Evolutionary conservation across 2,888 invertebrate species (phyloP).

Genomic region (Lasioglossum villosulum): DNA sequence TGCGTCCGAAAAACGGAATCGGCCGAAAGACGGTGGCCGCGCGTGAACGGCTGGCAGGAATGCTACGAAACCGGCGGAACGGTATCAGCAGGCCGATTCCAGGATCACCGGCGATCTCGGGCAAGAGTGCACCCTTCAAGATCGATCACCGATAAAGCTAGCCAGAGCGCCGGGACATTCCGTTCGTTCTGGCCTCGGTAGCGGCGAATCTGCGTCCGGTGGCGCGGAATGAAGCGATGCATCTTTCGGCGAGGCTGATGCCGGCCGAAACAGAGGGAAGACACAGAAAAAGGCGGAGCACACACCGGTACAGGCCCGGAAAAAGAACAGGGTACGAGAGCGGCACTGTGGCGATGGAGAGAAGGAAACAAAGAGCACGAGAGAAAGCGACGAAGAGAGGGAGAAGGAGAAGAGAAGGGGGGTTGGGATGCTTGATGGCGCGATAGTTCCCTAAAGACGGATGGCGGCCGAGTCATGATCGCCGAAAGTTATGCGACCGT

Average conservation of each 20-base stretch:
- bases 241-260: constrained; percentile 71
- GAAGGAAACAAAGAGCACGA: constrained; percentile 5
- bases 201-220: constrained; percentile 63
- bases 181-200: constrained; percentile 59
- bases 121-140: constrained; percentile 49
- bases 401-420: not conserved
- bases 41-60: constrained; percentile 31
- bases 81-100: constrained; percentile 51
- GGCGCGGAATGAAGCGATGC: constrained; percentile 79
- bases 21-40: not conserved
- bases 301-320: constrained; percentile 20
- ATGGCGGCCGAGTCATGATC: constrained; percentile 74
- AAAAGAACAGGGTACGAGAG: constrained; percentile 35
- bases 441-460: constrained; percentile 76
- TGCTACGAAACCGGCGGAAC: constrained; percentile 26
- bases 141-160: constrained; percentile 58
- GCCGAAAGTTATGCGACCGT: constrained; percentile 80
- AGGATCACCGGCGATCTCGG: constrained; percentile 42
- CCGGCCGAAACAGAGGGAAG: constrained; percentile 37
- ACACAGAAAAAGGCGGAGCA: constrained; percentile 56
- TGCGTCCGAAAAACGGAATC: constrained; percentile 17
- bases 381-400: not conserved
- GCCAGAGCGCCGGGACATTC: constrained; percentile 40
- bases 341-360: not conserved
- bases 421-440: constrained; percentile 67